These are phyloP conservation scores for Hartigia nigra DNA, from an alignment of 2,888 invertebrate species.

Conservation along the genomic window DNA sequence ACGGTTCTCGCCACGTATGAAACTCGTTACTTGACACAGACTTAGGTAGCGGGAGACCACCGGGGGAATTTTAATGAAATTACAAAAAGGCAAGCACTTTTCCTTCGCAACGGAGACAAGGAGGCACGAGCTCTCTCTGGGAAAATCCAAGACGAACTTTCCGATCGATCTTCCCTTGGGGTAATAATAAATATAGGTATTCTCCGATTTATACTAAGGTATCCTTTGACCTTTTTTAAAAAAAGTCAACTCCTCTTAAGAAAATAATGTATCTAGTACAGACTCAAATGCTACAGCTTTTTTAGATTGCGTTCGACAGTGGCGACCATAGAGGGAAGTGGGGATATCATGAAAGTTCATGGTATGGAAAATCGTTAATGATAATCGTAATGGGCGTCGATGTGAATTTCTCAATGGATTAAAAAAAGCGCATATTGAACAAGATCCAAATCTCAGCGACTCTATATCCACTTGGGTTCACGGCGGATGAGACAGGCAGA, in stretches of 20 bases:
- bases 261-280: neutral
- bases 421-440: neutral
- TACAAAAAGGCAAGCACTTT: neutral
- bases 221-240: neutral
- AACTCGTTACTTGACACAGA: neutral
- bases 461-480: slow-evolving; percentile 26
- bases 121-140: neutral
- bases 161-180: neutral
- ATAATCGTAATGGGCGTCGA: neutral
- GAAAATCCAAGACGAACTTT: neutral
- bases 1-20: neutral
- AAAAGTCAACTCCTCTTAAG: neutral
- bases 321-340: too few relatives aligned
- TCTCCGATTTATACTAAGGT: neutral
- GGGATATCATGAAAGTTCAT: neutral
- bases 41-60: neutral
- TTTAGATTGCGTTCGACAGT: neutral
- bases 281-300: neutral
- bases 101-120: neutral
- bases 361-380: neutral
- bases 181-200: neutral
- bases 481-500: slow-evolving; percentile 44
- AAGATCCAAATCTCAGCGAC: neutral
- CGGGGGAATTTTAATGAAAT: neutral
- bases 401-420: neutral